Evolutionary conservation across 2,797 vertebrate genomes (phyloP).

Genomic region (Chrysocyon brachyurus): DNA sequence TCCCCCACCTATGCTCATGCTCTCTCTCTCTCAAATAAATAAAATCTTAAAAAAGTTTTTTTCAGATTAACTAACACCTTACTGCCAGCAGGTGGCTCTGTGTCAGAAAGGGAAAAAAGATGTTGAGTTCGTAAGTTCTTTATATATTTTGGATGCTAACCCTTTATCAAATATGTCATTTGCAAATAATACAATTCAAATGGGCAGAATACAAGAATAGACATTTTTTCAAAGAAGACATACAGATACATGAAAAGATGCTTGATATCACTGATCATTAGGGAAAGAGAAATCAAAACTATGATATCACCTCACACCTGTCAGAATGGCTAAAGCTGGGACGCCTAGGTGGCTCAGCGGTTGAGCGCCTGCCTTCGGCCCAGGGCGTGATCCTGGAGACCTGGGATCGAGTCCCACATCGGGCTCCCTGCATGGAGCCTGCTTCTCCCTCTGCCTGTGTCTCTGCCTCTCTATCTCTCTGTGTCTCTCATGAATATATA

Average conservation of each 20-base stretch:
- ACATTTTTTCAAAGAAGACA: background rate
- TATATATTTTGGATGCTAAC: background rate
- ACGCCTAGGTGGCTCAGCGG: too few relatives aligned
- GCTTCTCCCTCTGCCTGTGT: too few relatives aligned
- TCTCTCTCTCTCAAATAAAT: background rate
- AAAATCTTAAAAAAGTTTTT: background rate
- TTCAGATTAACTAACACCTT: background rate
- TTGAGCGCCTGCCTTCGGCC: too few relatives aligned
- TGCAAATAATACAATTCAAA: background rate
- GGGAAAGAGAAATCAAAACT: background rate
- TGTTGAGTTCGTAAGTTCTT: background rate
- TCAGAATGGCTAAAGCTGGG: background rate
- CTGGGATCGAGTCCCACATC: too few relatives aligned
- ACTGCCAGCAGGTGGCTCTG: constrained; percentile 59
- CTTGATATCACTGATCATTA: background rate
- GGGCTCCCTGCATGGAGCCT: too few relatives aligned
- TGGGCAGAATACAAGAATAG: background rate
- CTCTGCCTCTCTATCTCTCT: too few relatives aligned
- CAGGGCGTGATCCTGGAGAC: too few relatives aligned
- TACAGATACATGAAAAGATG: background rate
- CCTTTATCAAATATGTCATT: background rate
- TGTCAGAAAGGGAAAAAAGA: constrained; percentile 25
- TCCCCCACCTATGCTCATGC: background rate
- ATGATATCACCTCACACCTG: background rate
- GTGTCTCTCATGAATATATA: too few relatives aligned